Percentiles rank a stretch among this genome's conserved stretches.
phyloP scores from a whole-genome alignment of 2,797 vertebrate genomes.

The Coregonus suidteri region DNA sequence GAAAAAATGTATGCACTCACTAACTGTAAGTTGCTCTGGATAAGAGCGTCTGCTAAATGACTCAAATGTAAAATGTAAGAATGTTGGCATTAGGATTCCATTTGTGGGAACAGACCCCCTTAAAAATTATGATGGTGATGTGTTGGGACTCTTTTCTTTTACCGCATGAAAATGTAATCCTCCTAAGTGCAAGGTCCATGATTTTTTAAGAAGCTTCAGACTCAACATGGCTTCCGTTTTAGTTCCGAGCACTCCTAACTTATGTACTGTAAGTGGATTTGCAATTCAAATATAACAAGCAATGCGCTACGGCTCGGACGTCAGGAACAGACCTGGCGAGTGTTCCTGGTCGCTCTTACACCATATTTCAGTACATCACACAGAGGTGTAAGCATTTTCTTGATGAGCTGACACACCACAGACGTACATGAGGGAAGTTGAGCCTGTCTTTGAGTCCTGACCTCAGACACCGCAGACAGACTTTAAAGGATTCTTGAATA shows the following conservation, averaged over 20 bases:
- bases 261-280: constrained; percentile 65
- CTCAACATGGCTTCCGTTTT: constrained; percentile 67
- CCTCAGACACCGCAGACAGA: constrained; percentile 61
- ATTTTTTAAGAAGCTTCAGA: constrained; percentile 66
- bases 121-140: constrained; percentile 34
- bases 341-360: constrained; percentile 50
- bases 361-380: constrained; percentile 62
- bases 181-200: constrained; percentile 69
- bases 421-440: constrained; percentile 40
- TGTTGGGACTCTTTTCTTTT: constrained; percentile 35
- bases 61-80: too few species aligned
- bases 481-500: constrained; percentile 78
- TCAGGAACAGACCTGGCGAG: constrained; percentile 14
- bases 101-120: constrained; percentile 11
- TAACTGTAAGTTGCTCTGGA: too few species aligned
- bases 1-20: too few species aligned
- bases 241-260: constrained; percentile 57
- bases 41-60: too few species aligned
- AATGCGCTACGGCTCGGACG: constrained; percentile 47
- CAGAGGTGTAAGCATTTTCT: constrained; percentile 52
- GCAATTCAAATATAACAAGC: constrained; percentile 60
- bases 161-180: constrained; percentile 66
- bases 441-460: constrained; percentile 37
- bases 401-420: constrained; percentile 43
- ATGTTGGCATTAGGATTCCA: neutral